These are phyloP conservation scores for Mimas tiliae DNA, from an alignment of 2,888 invertebrate genomes.

Conservation along the genomic window DNA sequence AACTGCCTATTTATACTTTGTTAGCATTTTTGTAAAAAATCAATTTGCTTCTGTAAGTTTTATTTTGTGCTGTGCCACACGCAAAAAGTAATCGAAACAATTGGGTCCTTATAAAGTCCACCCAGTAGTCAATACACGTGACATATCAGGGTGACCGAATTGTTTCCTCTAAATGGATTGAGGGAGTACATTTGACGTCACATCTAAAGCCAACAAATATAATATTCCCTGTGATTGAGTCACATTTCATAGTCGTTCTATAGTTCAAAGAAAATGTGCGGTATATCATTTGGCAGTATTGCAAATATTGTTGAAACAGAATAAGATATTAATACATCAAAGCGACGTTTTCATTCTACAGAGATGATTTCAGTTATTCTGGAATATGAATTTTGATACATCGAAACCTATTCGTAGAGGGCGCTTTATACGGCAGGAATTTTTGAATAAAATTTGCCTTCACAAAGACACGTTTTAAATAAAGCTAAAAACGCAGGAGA, in stretches of 20 bases:
- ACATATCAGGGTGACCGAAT: not conserved
- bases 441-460: constrained; percentile 11
- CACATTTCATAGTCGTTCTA: not conserved
- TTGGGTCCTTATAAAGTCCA: not conserved
- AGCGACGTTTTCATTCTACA: constrained; percentile 46
- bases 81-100: not conserved
- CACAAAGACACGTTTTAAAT: constrained; percentile 4
- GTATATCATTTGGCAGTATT: constrained; percentile 12
- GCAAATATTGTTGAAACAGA: constrained; percentile 44
- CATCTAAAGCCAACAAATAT: constrained; percentile 1
- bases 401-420: not conserved
- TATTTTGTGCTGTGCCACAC: no score
- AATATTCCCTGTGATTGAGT: constrained; percentile 8
- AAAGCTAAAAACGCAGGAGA: not conserved
- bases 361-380: constrained; percentile 37
- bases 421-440: not conserved
- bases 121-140: not conserved
- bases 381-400: constrained; percentile 44
- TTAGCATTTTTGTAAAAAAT: no score
- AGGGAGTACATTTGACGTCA: not conserved
- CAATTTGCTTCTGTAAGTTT: no score
- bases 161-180: not conserved
- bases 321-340: constrained; percentile 51
- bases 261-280: not conserved
- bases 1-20: no score